Evolutionary conservation across 1,140 invertebrate genomes (phyloP), one percentile per base, ranked within the genome.

Genomic region (Apolygus lucorum): DNA sequence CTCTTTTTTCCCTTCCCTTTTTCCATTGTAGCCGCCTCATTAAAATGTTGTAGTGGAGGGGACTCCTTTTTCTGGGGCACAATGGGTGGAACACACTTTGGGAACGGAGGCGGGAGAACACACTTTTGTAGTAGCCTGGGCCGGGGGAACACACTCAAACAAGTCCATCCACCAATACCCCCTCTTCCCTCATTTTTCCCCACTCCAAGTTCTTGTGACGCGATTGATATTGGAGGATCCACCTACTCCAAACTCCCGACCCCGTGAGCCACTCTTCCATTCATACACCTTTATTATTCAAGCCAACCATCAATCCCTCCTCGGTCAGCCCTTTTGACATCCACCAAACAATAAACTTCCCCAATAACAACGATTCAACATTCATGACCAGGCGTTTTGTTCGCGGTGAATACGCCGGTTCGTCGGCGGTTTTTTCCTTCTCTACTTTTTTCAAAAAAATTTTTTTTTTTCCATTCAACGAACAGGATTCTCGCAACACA

Each of bases 21-120:
- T 63, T 17, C 27, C 27, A 27, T 63, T 25, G 62, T 25, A 27
- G 62, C 62, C 62, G 21, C 62, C 62, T 63, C 62, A 63, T 63
- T 63, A 63, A 63, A 63, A 63, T 63, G 62, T 63, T 63, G 62
- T 63, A 63, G 21, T 27, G 62, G 52, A n/a, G 25, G 62, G 62
- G 26, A 27, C 62, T 42, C 34, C 34, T 42, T 42, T 42, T 42
- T 42, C 4, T 17, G 4, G 34, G 17, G 34, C 4, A 42, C 34
- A 42, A 42, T 42, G 34, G n/a, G n/a, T n/a, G n/a, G n/a, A n/a
- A n/a, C n/a, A n/a, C n/a, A n/a, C n/a, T n/a, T n/a, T n/a, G n/a
- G n/a, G 17, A 42, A 42, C 34, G 34, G 34, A 4, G 34, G 34
- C 4, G 34, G n/a, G n/a, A n/a, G n/a, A n/a, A n/a, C n/a, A n/a